Evolutionary conservation across 1,140 invertebrate species (phyloP).

Genomic region (Sycophaga agraensis): DNA sequence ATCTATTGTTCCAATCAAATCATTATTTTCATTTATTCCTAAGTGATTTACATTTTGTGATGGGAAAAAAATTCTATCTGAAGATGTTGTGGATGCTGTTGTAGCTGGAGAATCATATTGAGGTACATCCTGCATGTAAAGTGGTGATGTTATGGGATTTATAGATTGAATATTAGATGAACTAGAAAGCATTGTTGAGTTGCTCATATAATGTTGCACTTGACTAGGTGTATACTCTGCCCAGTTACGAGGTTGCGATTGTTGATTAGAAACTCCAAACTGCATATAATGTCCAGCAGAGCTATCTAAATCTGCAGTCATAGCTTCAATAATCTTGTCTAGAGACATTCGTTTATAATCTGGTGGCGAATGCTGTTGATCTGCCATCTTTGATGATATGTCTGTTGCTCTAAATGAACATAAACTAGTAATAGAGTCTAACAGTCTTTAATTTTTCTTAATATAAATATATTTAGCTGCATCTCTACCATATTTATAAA

Average conservation of each 20-base stretch:
- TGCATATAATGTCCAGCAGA: constrained; percentile 63
- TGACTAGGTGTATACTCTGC: constrained; percentile 44
- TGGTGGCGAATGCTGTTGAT: constrained; percentile 41
- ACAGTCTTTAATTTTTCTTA: neutral
- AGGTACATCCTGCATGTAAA: constrained; percentile 46
- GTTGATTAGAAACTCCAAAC: constrained; percentile 56
- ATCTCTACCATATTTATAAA: too few species aligned
- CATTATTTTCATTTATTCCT: constrained; percentile 53
- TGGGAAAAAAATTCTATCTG: constrained; percentile 50
- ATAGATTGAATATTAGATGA: constrained; percentile 41
- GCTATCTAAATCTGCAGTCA: constrained; percentile 63
- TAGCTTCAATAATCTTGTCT: constrained; percentile 66
- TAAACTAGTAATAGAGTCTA: neutral
- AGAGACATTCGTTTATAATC: constrained; percentile 53
- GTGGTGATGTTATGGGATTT: constrained; percentile 43
- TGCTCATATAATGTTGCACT: constrained; percentile 40
- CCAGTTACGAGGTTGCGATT: constrained; percentile 47
- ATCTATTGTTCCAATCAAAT: constrained; percentile 55
- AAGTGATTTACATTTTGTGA: constrained; percentile 48
- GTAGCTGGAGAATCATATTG: constrained; percentile 40
- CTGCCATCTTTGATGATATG: constrained; percentile 40
- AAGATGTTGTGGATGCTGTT: too few species aligned
- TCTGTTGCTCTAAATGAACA: neutral
- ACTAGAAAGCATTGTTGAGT: constrained; percentile 35
- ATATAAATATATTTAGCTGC: neutral